Base-by-base conservation (phyloP, 2,888 invertebrate genomes). In the Dryobota labecula region DNA sequence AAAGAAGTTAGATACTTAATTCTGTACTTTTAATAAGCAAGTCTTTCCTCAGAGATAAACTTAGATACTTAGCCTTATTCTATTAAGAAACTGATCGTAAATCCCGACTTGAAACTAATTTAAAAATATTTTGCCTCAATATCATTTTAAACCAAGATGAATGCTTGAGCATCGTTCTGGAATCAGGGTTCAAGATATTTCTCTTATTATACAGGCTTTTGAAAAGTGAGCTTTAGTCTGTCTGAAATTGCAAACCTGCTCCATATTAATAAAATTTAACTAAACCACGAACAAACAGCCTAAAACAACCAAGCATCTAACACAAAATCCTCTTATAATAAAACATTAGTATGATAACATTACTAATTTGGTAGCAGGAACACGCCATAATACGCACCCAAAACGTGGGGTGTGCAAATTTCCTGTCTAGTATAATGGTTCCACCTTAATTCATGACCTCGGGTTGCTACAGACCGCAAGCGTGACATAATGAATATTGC, bases 381-480 rank as follows among this genome's bases (percentile, higher is more conserved):
- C 74, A 69, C 75, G 66, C 80, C 78, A 80, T 88, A 88, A 87
- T 86, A 89, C 88, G 88, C 89, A 87, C 85, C 86, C 82, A 82
- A 88, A 90, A 90, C 83, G 87, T 86, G 86, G 75, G 84, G 87
- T 87, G 88, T 90, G 92, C 91, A 92, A 93, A 93, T 93, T 92
- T 92, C 92, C 92, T 92, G 93, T 90, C 92, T 91, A 76, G 83
- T 78, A 87, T 93, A 92, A 93, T 92, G 91, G 88, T 82, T 82
- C 86, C 86, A 88, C 90, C 91, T 91, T 91, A 92, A 93, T 93
- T 93, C 92, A 92, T 90, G 90, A 86, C 90, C 92, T 88, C 87
- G 76, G 86, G 86, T 81, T 80, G 89, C 88, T 88, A 89, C 90
- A 87, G 89, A 92, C 91, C 80, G 79, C 86, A 84, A 83, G 85